Percentiles rank a stretch among this genome's conserved stretches.
Evolutionary conservation across 2,113 vertebrate species (phyloP).

Genomic region (Ceuthmochares aereus): DNA sequence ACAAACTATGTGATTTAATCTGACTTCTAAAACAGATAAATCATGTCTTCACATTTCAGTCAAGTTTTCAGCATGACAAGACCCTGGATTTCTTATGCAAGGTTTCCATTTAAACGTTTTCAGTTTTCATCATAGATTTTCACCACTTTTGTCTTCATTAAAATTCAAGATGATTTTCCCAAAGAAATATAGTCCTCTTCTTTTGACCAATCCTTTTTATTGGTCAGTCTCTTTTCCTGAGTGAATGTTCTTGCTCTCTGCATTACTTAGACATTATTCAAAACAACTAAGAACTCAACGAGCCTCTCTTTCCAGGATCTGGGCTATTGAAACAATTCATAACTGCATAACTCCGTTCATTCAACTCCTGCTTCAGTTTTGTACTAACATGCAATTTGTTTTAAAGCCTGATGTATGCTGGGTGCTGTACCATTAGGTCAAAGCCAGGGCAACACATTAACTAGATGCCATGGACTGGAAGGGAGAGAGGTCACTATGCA

Average conservation of each 20-base stretch:
- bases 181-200: background rate
- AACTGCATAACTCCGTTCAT: background rate
- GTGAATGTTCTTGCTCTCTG: background rate
- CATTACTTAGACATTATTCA: background rate
- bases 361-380: background rate
- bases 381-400: background rate
- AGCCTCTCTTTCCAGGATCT: background rate
- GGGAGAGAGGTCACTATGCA: background rate
- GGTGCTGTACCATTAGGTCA: background rate
- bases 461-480: accelerated
- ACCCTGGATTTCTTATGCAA: background rate
- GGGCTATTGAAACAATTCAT: background rate
- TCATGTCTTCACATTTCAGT: conserved; percentile 2
- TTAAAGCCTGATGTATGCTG: background rate
- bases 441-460: background rate
- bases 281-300: background rate
- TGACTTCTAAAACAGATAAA: background rate
- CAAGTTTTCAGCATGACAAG: background rate
- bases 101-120: background rate
- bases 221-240: background rate
- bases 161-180: background rate
- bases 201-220: background rate
- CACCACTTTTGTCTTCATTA: background rate
- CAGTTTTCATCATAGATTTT: background rate
- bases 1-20: background rate